Conservation (phyloP, 2,888 invertebrate genomes). For the Lissocephala sabroskyi region DNA sequence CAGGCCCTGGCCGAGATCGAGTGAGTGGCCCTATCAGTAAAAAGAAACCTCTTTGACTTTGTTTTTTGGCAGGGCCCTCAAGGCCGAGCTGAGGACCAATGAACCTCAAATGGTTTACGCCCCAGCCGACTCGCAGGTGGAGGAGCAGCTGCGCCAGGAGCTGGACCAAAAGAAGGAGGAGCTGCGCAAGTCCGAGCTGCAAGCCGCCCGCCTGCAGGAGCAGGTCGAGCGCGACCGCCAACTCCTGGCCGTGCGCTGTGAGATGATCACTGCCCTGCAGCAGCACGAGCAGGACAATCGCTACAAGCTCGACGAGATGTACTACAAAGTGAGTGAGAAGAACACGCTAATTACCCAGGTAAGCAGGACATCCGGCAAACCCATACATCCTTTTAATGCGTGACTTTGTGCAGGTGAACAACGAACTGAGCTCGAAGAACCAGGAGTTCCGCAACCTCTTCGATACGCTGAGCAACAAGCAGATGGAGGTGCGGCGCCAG, state of each 20-base stretch:
- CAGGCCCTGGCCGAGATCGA: background rate
- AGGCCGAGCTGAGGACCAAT: conserved; percentile 8
- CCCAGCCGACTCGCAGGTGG: background rate
- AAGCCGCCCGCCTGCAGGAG: conserved; percentile 49
- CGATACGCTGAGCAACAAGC: conserved; percentile 51
- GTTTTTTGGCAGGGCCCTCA: conserved; percentile 1
- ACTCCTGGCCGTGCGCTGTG: conserved; percentile 51
- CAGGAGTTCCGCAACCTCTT: conserved; percentile 63
- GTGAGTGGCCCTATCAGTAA: background rate
- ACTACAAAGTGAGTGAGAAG: conserved; percentile 50
- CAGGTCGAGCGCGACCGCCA: conserved; percentile 50
- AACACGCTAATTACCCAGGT: conserved; percentile 42
- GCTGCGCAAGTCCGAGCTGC: conserved; percentile 37
- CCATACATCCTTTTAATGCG: no score
- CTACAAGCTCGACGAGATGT: conserved; percentile 49
- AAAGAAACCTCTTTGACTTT: background rate
- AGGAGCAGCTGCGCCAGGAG: conserved; percentile 27
- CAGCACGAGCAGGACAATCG: conserved; percentile 50
- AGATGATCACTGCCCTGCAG: conserved; percentile 61
- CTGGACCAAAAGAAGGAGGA: conserved; percentile 41
- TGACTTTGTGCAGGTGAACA: conserved; percentile 43
- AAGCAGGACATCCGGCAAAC: no score
- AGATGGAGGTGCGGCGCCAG: conserved; percentile 55
- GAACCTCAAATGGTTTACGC: no score
- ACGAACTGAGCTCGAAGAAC: conserved; percentile 52